Evolutionary conservation across 1,140 invertebrate genomes (phyloP), one percentile per base, ranked within the genome.

Genomic region (Lordiphosa collinella): DNA sequence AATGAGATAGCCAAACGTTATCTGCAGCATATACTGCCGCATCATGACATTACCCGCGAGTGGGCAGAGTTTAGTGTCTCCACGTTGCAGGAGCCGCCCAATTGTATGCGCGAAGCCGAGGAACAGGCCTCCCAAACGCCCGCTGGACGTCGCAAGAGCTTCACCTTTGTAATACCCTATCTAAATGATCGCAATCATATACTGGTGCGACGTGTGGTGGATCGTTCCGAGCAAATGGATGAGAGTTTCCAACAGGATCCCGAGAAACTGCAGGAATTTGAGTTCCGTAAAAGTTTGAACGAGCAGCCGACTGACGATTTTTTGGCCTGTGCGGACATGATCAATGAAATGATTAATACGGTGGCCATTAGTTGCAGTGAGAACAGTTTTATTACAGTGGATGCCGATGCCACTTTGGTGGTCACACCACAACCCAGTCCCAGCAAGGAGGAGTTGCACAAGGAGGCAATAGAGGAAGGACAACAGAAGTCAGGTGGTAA

Each of bases 1-100:
- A 51, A 88, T 25, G 86, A 89, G 44, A 73, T 82, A 2, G 82
- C 85, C n/a, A 89, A 87, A 51, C 75, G 82, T 2, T 89, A 89
- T 62, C 40, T 89, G 7, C 80, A 89, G 46, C 60, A 87, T 12
- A 84, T 89, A 8, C 52, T 89, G 12, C 88, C 88, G 0, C 82
- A 86, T 51, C 65, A 88, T 32, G 73, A 87, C 16, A 89, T 89
- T 6, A 74, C 87, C 0, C 66, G 84, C 7, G 87, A 89, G 32
- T 89, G 88, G 88, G 87, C 88, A 2, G 76, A 89, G 51, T 89
- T 89, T n/a, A 86, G 86, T 36, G 79, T 88, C 2, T 89, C 88
- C 9, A 88, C 86, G 16, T 31, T 89, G 34, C 74, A 68, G 16
- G 46, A 59, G 41, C 50, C 70, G 1, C 69, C 55, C 0, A 47